These are phyloP conservation scores for Sisor rabdophorus DNA, from an alignment of 2,113 vertebrate genomes.

Conservation along the genomic window DNA sequence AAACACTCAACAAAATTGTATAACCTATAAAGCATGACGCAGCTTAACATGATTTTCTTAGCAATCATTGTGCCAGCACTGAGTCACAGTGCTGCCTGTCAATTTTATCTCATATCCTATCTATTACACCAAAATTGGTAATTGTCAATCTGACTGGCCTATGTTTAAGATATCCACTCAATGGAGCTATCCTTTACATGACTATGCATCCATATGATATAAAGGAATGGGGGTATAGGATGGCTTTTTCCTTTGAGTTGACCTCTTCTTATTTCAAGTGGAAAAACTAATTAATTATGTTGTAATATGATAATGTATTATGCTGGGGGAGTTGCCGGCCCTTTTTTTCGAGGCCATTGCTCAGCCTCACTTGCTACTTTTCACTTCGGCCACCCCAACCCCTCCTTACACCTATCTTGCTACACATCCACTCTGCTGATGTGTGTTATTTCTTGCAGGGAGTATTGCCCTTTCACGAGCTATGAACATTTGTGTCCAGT, in stretches of 20 bases:
- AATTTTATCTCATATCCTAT: conserved; percentile 65
- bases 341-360: conserved; percentile 68
- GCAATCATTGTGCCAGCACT: conserved; percentile 63
- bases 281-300: conserved; percentile 99
- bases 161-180: conserved; percentile 80
- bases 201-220: conserved; percentile 37
- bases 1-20: too few species aligned
- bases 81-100: conserved; percentile 71
- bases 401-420: conserved; percentile 23
- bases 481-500: conserved; percentile 88
- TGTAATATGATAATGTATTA: conserved; percentile 99
- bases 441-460: conserved; percentile 95
- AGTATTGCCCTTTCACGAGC: conserved; percentile 92
- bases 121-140: conserved; percentile 60
- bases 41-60: not conserved
- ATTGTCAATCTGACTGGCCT: conserved; percentile 68
- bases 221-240: conserved; percentile 19
- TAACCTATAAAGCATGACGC: not conserved
- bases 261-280: conserved; percentile 98
- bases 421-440: conserved; percentile 62
- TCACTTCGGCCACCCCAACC: conserved; percentile 35
- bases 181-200: conserved; percentile 68
- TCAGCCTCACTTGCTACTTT: conserved; percentile 34
- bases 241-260: conserved; percentile 73
- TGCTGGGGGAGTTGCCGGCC: conserved; percentile 79